These are phyloP conservation scores for Calliphora vicina DNA, from an alignment of 1,140 invertebrate genomes.

Conservation along the genomic window DNA sequence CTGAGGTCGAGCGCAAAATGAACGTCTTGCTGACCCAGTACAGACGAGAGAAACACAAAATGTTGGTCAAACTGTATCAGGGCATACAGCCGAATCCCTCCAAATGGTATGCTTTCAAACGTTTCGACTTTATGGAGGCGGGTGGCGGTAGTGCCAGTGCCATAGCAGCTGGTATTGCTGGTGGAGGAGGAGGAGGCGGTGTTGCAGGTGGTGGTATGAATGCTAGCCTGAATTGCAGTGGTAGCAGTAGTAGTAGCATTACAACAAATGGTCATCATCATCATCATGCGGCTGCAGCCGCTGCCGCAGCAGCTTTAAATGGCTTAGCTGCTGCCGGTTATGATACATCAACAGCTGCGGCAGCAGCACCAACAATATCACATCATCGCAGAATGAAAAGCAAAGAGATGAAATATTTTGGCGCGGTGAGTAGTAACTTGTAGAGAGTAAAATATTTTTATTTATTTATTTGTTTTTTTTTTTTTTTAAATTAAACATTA, in stretches of 20 bases:
- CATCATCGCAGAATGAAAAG: slow-evolving; percentile 54
- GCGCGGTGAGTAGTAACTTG: slow-evolving; percentile 54
- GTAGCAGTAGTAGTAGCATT: slow-evolving; percentile 10
- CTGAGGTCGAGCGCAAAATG: slow-evolving; percentile 66
- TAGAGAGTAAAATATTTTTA: neutral
- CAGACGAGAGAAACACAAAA: slow-evolving; percentile 65
- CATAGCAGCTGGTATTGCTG: slow-evolving; percentile 36
- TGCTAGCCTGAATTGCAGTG: neutral
- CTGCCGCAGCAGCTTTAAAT: slow-evolving; percentile 44
- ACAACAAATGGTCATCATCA: slow-evolving; percentile 45
- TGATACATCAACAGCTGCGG: slow-evolving; percentile 21
- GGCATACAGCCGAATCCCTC: slow-evolving; percentile 61
- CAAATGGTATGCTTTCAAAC: slow-evolving; percentile 62
- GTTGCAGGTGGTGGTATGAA: neutral
- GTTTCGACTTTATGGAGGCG: slow-evolving; percentile 60
- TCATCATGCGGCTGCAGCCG: slow-evolving; percentile 48
- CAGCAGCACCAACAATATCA: slow-evolving; percentile 38
- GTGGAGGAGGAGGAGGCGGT: slow-evolving; percentile 24
- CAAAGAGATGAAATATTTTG: slow-evolving; percentile 62
- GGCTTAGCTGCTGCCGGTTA: slow-evolving; percentile 43
- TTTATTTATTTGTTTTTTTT: neutral
- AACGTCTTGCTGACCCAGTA: slow-evolving; percentile 66
- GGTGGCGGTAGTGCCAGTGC: slow-evolving; percentile 52
- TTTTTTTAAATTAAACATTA: neutral
- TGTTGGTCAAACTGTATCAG: slow-evolving; percentile 60